Evolutionary conservation across 2,113 vertebrate species (phyloP), one percentile per base, ranked within the genome.

Genomic region (Sisor rabdophorus): DNA sequence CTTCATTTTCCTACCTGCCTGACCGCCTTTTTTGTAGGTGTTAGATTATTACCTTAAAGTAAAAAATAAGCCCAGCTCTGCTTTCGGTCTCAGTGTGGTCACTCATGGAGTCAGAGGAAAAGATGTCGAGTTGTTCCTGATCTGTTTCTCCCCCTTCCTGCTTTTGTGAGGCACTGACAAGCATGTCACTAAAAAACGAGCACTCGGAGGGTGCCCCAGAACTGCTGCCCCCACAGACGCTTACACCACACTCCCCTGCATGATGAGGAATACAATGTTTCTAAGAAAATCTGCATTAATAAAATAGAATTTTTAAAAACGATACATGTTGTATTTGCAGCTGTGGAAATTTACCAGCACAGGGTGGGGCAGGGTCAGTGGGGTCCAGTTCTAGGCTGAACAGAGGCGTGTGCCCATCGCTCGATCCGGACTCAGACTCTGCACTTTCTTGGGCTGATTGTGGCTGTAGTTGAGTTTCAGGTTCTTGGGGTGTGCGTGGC

Each of bases 51-150:
- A 93, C 91, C 89, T 81, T 85, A 55, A 92, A 94, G 85, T 94
- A 94, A 82, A 95, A 93, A 2, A 93, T 93, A 2, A 95, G 30
- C 19, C 87, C 91, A 80, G 86, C 86, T 85, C 79, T 88, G 73
- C 81, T 55, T 48, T 86, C 93, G 0, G 77, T 81, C 67, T 92
- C 94, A 0, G 84, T 89, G 54, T 92, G 89, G 80, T 95, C 94
- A 0, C 93, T 94, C 81, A 94, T 87, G 0, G 95, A 95, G 71
- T 95, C 95, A 0, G 89, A 90, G 48, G 89, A 90, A 76, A 74
- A 82, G 50, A 85, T 91, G 87, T 81, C 92, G 0, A 74, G 84
- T 81, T 89, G 94, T 0, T 90, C 90, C 2, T 90, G 89, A 4
- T 92, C 93, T 0, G 88, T 90, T 79, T 64, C 82, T 84, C 9